Percentiles rank a stretch among this genome's conserved stretches.
Conservation (phyloP, 2,888 invertebrate species). For the Scaptomyza polygonia region DNA sequence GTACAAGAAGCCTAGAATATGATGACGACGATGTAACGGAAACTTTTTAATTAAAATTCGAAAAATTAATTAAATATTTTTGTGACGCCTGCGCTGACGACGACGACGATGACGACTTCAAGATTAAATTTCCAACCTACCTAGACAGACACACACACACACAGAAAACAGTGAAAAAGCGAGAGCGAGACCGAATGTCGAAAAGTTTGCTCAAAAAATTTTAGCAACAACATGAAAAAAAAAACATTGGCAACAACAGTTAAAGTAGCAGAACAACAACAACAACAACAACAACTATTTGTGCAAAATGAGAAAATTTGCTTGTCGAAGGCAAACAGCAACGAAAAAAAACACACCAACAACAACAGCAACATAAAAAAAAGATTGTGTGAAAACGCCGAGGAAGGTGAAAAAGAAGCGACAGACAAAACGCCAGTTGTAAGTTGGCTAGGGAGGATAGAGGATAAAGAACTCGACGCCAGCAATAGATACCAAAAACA, state of each 20-base stretch:
- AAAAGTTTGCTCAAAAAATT: conserved; percentile 62
- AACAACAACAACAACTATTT: conserved; percentile 37
- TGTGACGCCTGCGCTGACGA: conserved; percentile 68
- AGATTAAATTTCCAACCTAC: conserved; percentile 81
- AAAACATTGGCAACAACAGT: conserved; percentile 7
- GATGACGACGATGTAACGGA: conserved; percentile 68
- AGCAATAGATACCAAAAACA: conserved; percentile 51
- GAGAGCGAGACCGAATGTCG: conserved; percentile 44
- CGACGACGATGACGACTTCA: conserved; percentile 77
- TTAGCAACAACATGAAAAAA: conserved; percentile 27
- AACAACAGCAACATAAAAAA: conserved; percentile 11
- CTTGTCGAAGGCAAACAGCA: conserved; percentile 56
- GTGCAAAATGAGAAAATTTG: conserved; percentile 79
- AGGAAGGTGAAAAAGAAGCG: conserved; percentile 12
- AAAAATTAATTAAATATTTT: conserved; percentile 80
- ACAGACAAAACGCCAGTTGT: conserved; percentile 16
- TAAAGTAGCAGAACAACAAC: conserved; percentile 29
- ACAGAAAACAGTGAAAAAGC: not conserved
- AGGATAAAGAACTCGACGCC: conserved; percentile 33
- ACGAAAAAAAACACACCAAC: conserved; percentile 37
- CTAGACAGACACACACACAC: conserved; percentile 48
- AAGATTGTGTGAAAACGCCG: conserved; percentile 28
- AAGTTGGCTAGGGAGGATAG: conserved; percentile 1
- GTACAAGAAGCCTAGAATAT: conserved; percentile 54
- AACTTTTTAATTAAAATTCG: conserved; percentile 80